Conservation (phyloP, 2,888 invertebrate genomes). For the Lepidonotus clava region DNA sequence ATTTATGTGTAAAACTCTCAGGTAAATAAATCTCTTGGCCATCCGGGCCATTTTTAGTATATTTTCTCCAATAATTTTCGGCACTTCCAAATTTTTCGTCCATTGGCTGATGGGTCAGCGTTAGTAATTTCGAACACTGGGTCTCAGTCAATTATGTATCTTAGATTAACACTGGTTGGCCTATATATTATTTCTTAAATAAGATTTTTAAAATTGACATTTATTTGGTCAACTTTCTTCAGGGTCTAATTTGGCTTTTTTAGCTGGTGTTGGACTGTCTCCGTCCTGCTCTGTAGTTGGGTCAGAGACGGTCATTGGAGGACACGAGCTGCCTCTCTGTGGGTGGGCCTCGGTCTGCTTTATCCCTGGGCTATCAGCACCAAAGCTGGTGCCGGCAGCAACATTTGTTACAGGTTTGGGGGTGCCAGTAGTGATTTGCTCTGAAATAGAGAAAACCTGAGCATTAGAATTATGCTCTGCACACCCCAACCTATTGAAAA, state of each 20-base stretch:
- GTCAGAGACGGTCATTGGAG: not conserved
- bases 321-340: not conserved
- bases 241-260: not conserved
- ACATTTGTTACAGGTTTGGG: not conserved
- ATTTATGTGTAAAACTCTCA: no score
- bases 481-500: not conserved
- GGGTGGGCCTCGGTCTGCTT: no score
- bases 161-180: not conserved
- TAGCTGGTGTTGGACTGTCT: not conserved
- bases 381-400: not conserved
- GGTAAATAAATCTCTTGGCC: no score
- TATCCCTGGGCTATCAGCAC: no score
- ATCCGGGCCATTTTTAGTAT: no score
- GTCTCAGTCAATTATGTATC: no score
- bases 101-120: no score
- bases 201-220: not conserved
- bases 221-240: not conserved
- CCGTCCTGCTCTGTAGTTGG: not conserved
- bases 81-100: no score
- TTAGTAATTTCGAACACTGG: no score
- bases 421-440: conserved; percentile 15
- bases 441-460: conserved; percentile 20
- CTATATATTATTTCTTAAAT: not conserved
- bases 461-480: conserved; percentile 18
- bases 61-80: no score